Evolutionary conservation across 2,797 vertebrate genomes (phyloP).

Genomic region (Enteromius paludinosus): DNA sequence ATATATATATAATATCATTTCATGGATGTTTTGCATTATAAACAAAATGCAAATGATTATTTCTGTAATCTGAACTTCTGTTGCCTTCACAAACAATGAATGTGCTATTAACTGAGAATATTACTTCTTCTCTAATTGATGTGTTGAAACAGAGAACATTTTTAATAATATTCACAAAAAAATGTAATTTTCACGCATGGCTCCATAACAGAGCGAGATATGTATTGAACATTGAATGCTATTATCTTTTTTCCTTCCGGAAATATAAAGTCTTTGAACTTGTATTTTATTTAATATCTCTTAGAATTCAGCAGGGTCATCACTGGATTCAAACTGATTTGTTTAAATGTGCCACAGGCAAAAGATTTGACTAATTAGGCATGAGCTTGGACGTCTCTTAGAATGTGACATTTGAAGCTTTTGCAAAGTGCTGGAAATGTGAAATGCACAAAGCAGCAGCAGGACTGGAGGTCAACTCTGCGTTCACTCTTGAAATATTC

Average conservation of each 20-base stretch:
- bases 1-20: neutral
- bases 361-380: constrained; percentile 70
- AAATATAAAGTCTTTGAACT: constrained; percentile 42
- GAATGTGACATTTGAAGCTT: constrained; percentile 56
- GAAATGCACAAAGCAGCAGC: constrained; percentile 56
- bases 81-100: neutral
- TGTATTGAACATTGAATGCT: constrained; percentile 33
- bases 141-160: constrained; percentile 9
- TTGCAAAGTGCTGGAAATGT: constrained; percentile 55
- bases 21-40: constrained; percentile 12
- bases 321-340: constrained; percentile 70
- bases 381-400: constrained; percentile 61
- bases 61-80: neutral
- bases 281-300: constrained; percentile 67
- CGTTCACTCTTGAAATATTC: constrained; percentile 23
- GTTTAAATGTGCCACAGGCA: constrained; percentile 71
- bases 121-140: constrained; percentile 9
- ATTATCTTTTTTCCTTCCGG: constrained; percentile 38
- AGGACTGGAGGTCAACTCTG: constrained; percentile 34
- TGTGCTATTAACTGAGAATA: neutral
- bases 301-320: constrained; percentile 72
- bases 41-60: no score
- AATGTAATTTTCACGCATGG: constrained; percentile 20
- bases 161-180: constrained; percentile 44
- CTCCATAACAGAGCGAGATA: constrained; percentile 37